Evolutionary conservation across 2,113 vertebrate genomes (phyloP), one percentile per base, ranked within the genome.

Genomic region (Microcebus jonahi): DNA sequence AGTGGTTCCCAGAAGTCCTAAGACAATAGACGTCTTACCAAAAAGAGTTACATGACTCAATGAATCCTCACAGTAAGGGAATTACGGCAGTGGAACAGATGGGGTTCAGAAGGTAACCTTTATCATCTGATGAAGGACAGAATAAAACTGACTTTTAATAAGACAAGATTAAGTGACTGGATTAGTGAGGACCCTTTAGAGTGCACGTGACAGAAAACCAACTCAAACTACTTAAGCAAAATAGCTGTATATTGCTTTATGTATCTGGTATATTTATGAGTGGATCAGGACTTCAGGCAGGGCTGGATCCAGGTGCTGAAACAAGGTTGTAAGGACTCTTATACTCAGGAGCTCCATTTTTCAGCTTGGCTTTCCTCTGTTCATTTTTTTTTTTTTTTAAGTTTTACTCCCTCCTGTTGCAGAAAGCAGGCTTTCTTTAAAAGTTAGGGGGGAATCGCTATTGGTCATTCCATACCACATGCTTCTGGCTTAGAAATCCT

Each of bases 1-100:
- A 67, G 25, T 88, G 59, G 83, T 96, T 96, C 92, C 81, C 81
- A 95, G 93, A 95, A 96, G 71, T 91, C 53, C 70, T 85, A 61
- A 94, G 81, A 97, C 94, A 98, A 96, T 94, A 70, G 88, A 48
- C 45, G 63, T 95, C 76, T 96, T 93, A 93, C 65, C 68, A 91
- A 80, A 50, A 95, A 95, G 68, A 88, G n/a, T 48, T 82, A 55
- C 76, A 81, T 77, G 85, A 81, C 80, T 94, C 87, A 91, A 76
- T 8, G 57, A 83, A 81, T 90, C 48, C 45, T 95, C 77, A 55
- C 12, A 55, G 39, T 81, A 77, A 80, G 76, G 57, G 79, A 65
- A 80, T 79, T 65, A 68, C 6, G 12, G 45, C 21, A 50, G 5
- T 20, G 67, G 68, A 81, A 39, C 9, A 73, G 21, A 75, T 36